Evolutionary conservation across 1,140 invertebrate genomes (phyloP).

Genomic region (Leptestheria dahalacensis): DNA sequence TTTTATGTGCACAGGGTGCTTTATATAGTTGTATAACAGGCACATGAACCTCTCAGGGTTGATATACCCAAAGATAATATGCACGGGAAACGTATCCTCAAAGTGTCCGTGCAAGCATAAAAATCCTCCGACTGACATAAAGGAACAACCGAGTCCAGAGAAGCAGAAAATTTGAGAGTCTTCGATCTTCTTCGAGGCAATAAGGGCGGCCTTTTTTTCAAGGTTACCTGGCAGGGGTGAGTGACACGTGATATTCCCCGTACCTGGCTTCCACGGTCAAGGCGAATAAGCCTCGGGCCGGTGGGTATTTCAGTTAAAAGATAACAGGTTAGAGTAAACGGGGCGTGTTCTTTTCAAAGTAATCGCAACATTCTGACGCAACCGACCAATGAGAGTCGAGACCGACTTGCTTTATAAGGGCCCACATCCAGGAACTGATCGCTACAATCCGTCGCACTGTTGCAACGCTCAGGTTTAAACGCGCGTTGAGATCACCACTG

Average conservation of each 20-base stretch:
- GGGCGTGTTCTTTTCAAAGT: background rate
- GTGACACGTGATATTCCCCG: background rate
- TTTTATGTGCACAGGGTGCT: no score
- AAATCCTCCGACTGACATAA: no score
- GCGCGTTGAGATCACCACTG: background rate
- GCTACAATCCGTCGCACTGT: background rate
- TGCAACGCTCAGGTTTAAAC: background rate
- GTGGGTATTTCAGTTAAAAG: background rate
- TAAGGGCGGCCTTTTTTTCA: no score
- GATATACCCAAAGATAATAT: no score
- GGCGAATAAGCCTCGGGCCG: background rate
- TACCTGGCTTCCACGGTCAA: background rate
- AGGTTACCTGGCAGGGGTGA: background rate
- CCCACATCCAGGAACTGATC: background rate
- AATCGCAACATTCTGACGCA: background rate
- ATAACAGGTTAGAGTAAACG: background rate
- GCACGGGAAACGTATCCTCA: no score
- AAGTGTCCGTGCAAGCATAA: no score
- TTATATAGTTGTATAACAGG: no score
- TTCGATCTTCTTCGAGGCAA: no score
- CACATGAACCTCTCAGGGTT: no score
- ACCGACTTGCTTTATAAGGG: background rate
- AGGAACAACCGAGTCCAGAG: no score
- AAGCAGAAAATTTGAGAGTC: no score
- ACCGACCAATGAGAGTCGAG: background rate